Base-by-base conservation (phyloP, 2,888 invertebrate species). In the Zygaena filipendulae region DNA sequence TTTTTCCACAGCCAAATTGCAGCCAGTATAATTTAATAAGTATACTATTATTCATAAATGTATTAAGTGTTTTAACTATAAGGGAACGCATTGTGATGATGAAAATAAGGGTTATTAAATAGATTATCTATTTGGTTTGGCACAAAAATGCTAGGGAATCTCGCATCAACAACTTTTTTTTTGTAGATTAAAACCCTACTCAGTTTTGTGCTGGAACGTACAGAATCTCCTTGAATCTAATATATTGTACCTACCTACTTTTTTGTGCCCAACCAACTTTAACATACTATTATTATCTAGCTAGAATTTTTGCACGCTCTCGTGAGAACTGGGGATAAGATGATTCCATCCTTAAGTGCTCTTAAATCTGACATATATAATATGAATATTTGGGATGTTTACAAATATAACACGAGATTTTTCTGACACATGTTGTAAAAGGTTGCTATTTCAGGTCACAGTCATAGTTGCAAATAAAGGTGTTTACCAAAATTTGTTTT, bases 261-360 rank as follows among this genome's bases (percentile, higher is more conserved):
- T n/a, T n/a, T n/a, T 47, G 51, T 62, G 63, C 57, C 52, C 48
- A 59, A 59, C 49, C 58, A 53, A 49, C 41, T 42, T 44, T 49
- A 43, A 50, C 53, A 51, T 56, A 60, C 54, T 52, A 48, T 52
- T 57, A 58, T 45, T 42, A 47, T 57, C 48, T 47, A 50, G 40
- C 46, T 52, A 55, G 45, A 33, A 49, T 52, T 47, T 43, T 55
- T 52, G 55, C 58, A 59, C 47, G 50, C 58, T 60, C 52, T 16
- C 5, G 7, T 16, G 52, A 61, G 60, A 66, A 63, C 63, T 63
- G 62, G 58, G 51, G 46, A 62, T n/a, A 68, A 57, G 62, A 53
- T 72, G 67, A 77, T 70, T 75, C 77, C 77, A 75, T 77, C 77
- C 77, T 68, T 50, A 77, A 77, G 77, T 77, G 77, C 77, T 77